A percentile compares a stretch with the other conserved stretches of the same genome.
Evolutionary conservation across 2,888 invertebrate species (phyloP).

Genomic region (Callosobruchus maculatus): DNA sequence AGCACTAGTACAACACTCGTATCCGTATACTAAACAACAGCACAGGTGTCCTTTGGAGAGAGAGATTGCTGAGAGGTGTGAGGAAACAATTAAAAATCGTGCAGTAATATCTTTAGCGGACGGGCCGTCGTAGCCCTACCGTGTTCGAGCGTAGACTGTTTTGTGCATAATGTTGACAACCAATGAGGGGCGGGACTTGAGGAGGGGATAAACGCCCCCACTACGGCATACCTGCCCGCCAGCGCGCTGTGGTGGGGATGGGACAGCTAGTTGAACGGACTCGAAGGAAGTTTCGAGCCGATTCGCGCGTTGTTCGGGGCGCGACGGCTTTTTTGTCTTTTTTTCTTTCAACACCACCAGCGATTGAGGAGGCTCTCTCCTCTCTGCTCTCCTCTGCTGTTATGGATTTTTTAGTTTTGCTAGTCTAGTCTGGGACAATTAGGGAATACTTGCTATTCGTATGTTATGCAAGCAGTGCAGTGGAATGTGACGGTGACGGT

Average conservation of each 20-base stretch:
- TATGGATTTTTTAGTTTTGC: background rate
- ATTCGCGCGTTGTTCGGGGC: slow-evolving; percentile 15
- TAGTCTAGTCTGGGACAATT: background rate
- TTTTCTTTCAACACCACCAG: background rate
- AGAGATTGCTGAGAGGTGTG: slow-evolving; percentile 23
- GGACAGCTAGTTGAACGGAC: slow-evolving; percentile 44
- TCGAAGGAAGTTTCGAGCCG: slow-evolving; percentile 47
- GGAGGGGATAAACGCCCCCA: slow-evolving; percentile 46
- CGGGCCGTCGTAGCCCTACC: slow-evolving; percentile 46
- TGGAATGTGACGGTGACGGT: background rate
- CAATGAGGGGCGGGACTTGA: slow-evolving; percentile 49
- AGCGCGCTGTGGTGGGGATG: slow-evolving; percentile 32
- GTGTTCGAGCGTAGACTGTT: slow-evolving; percentile 50
- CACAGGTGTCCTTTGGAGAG: slow-evolving; percentile 25
- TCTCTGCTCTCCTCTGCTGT: background rate
- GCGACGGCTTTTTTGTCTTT: background rate
- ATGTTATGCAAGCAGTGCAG: background rate
- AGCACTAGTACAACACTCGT: background rate
- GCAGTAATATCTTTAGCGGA: slow-evolving; percentile 43
- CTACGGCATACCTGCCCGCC: slow-evolving; percentile 37
- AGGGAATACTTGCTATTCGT: background rate
- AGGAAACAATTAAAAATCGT: slow-evolving; percentile 37
- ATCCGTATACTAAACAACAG: slow-evolving; percentile 13
- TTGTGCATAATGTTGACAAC: slow-evolving; percentile 50
- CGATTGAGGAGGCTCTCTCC: background rate